Evolutionary conservation across 2,113 vertebrate species (phyloP).

Genomic region (Sterna hirundo): DNA sequence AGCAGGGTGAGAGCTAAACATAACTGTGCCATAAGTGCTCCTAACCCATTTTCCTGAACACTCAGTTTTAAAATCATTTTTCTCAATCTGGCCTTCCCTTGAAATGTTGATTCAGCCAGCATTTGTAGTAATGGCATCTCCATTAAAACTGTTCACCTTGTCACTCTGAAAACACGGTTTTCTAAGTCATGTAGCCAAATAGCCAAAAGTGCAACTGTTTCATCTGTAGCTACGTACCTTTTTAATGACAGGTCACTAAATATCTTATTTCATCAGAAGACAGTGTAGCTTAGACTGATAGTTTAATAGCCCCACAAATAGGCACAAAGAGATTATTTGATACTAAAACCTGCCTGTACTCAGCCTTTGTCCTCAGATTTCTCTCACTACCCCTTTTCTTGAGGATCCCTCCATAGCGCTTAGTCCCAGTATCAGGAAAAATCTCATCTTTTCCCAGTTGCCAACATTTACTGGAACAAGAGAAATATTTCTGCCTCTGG

Average conservation of each 20-base stretch:
- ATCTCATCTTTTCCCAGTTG: background rate
- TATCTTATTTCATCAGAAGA: background rate
- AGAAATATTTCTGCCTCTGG: background rate
- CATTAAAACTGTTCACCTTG: background rate
- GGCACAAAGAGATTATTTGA: background rate
- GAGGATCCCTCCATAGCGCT: background rate
- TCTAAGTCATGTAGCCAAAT: background rate
- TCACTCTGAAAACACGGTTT: background rate
- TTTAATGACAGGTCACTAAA: background rate
- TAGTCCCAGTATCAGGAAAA: background rate
- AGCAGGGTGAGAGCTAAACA: background rate
- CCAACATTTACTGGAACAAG: background rate
- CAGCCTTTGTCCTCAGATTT: background rate
- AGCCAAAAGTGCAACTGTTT: background rate
- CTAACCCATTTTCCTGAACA: background rate
- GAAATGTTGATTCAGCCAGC: background rate
- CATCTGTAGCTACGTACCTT: background rate
- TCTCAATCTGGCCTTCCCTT: background rate
- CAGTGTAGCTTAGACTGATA: background rate
- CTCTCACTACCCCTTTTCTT: background rate
- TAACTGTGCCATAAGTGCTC: background rate
- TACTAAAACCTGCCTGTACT: background rate
- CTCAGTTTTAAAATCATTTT: background rate
- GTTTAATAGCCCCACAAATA: background rate
- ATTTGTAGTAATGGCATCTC: background rate